These are phyloP conservation scores for Anoura caudifer DNA, from an alignment of 2,113 vertebrate species.

Conservation along the genomic window DNA sequence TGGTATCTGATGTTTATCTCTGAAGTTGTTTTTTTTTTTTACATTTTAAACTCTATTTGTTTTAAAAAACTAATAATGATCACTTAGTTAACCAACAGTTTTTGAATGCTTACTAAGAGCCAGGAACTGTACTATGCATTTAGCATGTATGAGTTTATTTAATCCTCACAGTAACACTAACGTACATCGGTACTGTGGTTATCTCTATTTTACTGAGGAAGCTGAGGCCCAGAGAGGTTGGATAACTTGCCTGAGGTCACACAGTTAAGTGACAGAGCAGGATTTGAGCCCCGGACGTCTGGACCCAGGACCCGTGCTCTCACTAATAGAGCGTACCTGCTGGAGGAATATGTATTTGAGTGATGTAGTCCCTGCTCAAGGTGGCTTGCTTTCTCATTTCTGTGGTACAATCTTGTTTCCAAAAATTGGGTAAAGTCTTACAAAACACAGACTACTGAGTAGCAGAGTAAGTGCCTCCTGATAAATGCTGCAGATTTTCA, in stretches of 20 bases:
- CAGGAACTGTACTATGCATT: background rate
- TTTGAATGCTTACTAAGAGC: background rate
- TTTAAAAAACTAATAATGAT: background rate
- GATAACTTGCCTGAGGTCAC: background rate
- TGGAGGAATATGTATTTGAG: background rate
- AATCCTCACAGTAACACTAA: background rate
- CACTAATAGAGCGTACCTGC: background rate
- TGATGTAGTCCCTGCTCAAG: background rate
- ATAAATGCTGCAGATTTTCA: background rate
- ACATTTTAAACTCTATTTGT: background rate
- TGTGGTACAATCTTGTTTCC: background rate
- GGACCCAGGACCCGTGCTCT: background rate
- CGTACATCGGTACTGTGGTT: background rate
- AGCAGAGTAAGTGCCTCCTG: background rate
- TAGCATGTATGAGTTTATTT: background rate
- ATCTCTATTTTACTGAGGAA: background rate
- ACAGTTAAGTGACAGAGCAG: background rate
- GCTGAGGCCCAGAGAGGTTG: background rate
- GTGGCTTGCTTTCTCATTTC: background rate
- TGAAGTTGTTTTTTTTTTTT: background rate
- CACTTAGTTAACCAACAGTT: background rate
- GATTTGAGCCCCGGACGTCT: background rate
- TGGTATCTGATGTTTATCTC: background rate
- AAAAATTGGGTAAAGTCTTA: background rate
- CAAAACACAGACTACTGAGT: background rate